Conservation (phyloP, 2,113 vertebrate species). For the Ovis canadensis region DNA sequence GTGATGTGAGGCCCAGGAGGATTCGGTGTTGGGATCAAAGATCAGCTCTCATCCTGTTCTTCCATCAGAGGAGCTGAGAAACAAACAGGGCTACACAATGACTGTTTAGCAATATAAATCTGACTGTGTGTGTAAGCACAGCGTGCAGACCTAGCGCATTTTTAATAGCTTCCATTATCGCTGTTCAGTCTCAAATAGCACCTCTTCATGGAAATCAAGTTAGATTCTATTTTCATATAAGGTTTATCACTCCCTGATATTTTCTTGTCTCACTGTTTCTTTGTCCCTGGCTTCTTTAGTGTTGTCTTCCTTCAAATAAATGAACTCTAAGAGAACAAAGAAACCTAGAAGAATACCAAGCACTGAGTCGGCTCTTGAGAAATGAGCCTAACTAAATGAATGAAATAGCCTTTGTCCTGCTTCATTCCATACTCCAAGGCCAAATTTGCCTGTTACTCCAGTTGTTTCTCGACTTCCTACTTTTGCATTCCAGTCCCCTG, state of each 20-base stretch:
- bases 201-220: not conserved
- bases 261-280: not conserved
- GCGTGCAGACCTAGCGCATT: rapidly evolving
- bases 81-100: not conserved
- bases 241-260: not conserved
- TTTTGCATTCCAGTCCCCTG: too few relatives aligned
- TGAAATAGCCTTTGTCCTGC: not conserved
- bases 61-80: not conserved
- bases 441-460: too few relatives aligned
- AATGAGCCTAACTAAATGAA: not conserved
- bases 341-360: not conserved
- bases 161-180: not conserved
- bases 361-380: not conserved
- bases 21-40: not conserved
- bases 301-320: not conserved
- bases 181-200: not conserved
- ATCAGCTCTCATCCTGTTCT: not conserved
- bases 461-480: too few relatives aligned
- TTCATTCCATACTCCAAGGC: too few relatives aligned
- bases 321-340: not conserved
- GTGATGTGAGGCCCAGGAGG: not conserved
- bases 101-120: not conserved
- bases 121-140: not conserved
- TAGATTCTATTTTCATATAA: not conserved
- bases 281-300: not conserved